Conservation (phyloP, 2,888 invertebrate genomes). For the Caenorhabditis parvicauda region DNA sequence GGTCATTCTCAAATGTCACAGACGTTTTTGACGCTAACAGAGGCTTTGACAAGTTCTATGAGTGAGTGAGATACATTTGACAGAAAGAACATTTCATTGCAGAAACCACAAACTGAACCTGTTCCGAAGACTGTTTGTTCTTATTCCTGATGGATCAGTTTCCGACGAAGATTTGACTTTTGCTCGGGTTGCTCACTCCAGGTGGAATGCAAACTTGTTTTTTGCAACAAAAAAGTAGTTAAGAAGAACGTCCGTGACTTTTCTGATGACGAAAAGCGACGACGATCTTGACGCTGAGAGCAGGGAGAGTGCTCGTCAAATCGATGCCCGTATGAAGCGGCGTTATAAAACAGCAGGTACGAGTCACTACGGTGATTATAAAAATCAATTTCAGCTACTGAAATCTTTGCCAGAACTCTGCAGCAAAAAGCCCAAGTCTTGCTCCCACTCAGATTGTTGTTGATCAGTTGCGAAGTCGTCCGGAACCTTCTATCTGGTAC, state of each 20-base stretch:
- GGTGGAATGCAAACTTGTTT: conserved; percentile 20
- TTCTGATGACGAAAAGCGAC: conserved; percentile 39
- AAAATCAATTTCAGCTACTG: conserved; percentile 16
- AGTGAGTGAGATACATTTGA: conserved; percentile 16
- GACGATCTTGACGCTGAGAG: conserved; percentile 43
- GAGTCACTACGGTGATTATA: background rate
- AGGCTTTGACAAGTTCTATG: conserved; percentile 46
- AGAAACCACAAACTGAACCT: conserved; percentile 37
- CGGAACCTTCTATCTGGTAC: conserved; percentile 38
- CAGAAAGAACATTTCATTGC: conserved; percentile 1
- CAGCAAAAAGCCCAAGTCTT: conserved; percentile 32
- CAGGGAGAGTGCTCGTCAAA: conserved; percentile 24
- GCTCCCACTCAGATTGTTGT: conserved; percentile 21
- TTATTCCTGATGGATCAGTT: conserved; percentile 43
- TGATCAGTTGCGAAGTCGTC: conserved; percentile 31
- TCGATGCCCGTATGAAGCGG: conserved; percentile 30
- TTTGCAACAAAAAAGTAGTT: background rate
- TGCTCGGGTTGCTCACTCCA: conserved; percentile 29
- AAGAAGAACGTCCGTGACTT: conserved; percentile 33
- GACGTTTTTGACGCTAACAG: conserved; percentile 44
- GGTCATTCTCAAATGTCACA: conserved; percentile 28
- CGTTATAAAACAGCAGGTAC: conserved; percentile 27
- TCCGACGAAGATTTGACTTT: conserved; percentile 46
- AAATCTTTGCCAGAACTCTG: conserved; percentile 27
- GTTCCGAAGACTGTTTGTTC: conserved; percentile 36